phyloP scores from a whole-genome alignment of 2,113 vertebrate genomes.

The Haemorhous mexicanus region DNA sequence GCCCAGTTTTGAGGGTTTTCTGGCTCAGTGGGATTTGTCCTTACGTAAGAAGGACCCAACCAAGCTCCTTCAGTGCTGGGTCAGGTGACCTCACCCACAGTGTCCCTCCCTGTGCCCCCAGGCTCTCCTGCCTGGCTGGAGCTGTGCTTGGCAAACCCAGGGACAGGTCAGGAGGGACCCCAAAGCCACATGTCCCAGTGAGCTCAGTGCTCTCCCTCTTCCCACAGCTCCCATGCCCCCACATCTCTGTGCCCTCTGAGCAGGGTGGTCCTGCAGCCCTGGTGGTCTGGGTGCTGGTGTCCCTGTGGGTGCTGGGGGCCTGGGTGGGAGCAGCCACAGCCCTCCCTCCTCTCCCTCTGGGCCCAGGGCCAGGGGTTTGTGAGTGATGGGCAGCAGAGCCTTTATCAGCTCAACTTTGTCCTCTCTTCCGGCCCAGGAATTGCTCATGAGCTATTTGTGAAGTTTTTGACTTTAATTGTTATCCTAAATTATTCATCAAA shows the following conservation, averaged over 20 bases:
- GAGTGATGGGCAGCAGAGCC: slow-evolving; percentile 47
- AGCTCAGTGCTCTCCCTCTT: neutral
- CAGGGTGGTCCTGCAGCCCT: neutral
- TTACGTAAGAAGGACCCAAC: neutral
- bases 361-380: neutral
- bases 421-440: slow-evolving; percentile 49
- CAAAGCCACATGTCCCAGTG: neutral
- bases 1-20: neutral
- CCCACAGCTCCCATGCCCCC: neutral
- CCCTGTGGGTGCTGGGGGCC: neutral
- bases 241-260: neutral
- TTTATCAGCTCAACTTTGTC: slow-evolving; percentile 49
- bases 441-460: slow-evolving; percentile 62
- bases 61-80: accelerated
- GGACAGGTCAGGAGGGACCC: neutral
- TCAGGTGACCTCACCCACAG: accelerated
- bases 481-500: slow-evolving; percentile 67
- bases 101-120: accelerated
- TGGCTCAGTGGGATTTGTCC: accelerated
- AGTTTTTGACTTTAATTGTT: slow-evolving; percentile 61
- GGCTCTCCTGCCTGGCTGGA: neutral
- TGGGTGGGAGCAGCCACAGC: neutral
- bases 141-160: neutral
- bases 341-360: neutral
- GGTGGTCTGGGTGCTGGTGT: neutral